Base-by-base conservation (phyloP, 2,797 vertebrate species). In the Sphenopsis melanotis region DNA sequence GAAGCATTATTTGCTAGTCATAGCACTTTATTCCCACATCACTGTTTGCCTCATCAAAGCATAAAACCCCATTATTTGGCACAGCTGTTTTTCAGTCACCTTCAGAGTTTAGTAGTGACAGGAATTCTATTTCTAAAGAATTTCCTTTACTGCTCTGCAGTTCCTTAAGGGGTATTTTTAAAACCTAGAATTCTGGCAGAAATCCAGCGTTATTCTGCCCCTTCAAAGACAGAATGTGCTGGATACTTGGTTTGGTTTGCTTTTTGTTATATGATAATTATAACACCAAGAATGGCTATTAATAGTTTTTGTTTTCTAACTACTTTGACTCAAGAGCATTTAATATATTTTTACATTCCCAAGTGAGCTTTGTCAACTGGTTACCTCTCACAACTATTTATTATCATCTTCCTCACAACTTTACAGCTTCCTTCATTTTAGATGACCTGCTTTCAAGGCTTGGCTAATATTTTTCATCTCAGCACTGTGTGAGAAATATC, bases 1-100 rank as follows among this genome's bases (percentile, higher is more conserved):
- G 94, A 93, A 95, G 77, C 44, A 68, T 65, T 79, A 83, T 96
- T 90, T 91, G 88, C 85, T 93, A 63, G 52, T n/a, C 64, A 7
- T 53, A 89, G 78, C 66, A 82, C 39, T 92, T 91, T 78, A 81
- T 83, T 69, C 66, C 83, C 90, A 69, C 75, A 71, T 30, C 63
- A 65, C 42, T 80, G 34, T 92, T 94, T 89, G 65, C 47, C 53
- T 95, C 78, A 57, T 93, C 78, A 87, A 74, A 92, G 64, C 53
- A 87, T 83, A 92, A 94, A 91, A 12, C 24, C 78, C 42, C 52
- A 69, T 81, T 90, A 57, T 64, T 74, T 93, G 53, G 16, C 12
- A 60, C 87, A 95, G 59, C 85, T 94, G 80, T 29, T 83, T 89
- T 92, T 78, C 16, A 50, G 86, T 63, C 63, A 63, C 34, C 39